Base-by-base conservation (phyloP, 2,113 vertebrate species). In the Aptenodytes patagonicus region DNA sequence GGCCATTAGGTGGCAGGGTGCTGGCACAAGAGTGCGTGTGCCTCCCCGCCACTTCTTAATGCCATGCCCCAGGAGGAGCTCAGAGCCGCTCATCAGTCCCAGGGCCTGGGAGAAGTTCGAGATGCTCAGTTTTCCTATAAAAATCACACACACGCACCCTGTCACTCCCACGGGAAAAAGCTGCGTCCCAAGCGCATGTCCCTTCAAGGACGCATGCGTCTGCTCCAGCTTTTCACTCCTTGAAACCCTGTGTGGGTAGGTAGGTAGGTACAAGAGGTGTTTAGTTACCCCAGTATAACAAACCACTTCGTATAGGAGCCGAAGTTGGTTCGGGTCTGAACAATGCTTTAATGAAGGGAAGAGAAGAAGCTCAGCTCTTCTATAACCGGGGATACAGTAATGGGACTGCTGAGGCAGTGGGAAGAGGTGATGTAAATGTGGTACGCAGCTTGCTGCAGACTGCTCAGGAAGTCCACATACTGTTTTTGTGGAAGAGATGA, bases 1-100 rank as follows among this genome's bases (percentile, higher is more conserved):
- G 87, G 88, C 97, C 96, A 93, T 95, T 96, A 97, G 97, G 72
- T 97, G 96, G 96, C 97, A 97, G 93, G 85, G 71, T 90, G 89
- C 87, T 87, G 86, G 87, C 65, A 90, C 52, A n/a, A 34, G 65
- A 96, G 49, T 7, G 15, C 68, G 64, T 0, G 0, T 79, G 20
- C 31, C 38, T 94, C 24, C n/a, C 28, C 0, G 0, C 34, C 15
- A 1, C 58, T 89, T 61, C 61, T 40, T 38, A 20, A 13, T 32
- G 32, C 49, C 26, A 2, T 76, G 44, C 29, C 32, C 40, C 19
- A 32, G 58, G 60, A 78, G 51, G 17, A 83, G 62, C 49, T 80
- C 71, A 46, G 68, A 77, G 51, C 64, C 49, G 8, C 49, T 58
- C 17, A 3, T n/a, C 61, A 13, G 9, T 80, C 25, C 44, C 36